Evolutionary conservation across 2,888 invertebrate genomes (phyloP), one percentile per base, ranked within the genome.

Genomic region (Horisme vitalbata): DNA sequence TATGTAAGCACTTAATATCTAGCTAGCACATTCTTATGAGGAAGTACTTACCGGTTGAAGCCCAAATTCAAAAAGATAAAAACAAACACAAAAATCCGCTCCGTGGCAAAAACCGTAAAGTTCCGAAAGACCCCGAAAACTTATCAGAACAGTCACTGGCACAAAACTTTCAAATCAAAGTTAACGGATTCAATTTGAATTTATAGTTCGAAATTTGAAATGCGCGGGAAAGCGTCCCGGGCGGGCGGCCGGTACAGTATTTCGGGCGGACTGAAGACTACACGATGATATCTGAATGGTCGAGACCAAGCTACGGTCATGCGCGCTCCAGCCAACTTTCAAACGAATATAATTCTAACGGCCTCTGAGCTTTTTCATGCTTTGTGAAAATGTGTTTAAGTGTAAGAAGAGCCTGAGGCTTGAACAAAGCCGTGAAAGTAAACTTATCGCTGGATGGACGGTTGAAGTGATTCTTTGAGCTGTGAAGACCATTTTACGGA

Each of bases 211-310:
- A 55, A 71, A 70, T 71, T 70, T 68, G 72, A 65, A 75, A 60
- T 33, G 68, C 76, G 79, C 80, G 78, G 74, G 68, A 71, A 73
- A 71, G 48, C 66, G 73, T 65, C 58, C 63, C 71, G 73, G 64
- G 78, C 87, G 86, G 75, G 79, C 80, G 78, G 64, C 66, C 78
- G 57, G 65, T 69, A 59, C 71, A 68, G 65, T 70, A 71, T 79
- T 83, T 74, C 77, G 79, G 78, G 53, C 70, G 71, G 69, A 86
- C 86, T 87, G 85, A 41, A 35, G 35, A 37, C 13, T 35, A 18
- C 74, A 82, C 79, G 71, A 74, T 65, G 79, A 65, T 67, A 68
- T 59, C 68, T 83, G 76, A 83, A 82, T 82, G 82, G 68, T 60
- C 23, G 38, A 36, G 58, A 53, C 59, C 58, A 55, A 57, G 65